phyloP scores from a whole-genome alignment of 2,888 invertebrate genomes.

The Scaptomyza parva region DNA sequence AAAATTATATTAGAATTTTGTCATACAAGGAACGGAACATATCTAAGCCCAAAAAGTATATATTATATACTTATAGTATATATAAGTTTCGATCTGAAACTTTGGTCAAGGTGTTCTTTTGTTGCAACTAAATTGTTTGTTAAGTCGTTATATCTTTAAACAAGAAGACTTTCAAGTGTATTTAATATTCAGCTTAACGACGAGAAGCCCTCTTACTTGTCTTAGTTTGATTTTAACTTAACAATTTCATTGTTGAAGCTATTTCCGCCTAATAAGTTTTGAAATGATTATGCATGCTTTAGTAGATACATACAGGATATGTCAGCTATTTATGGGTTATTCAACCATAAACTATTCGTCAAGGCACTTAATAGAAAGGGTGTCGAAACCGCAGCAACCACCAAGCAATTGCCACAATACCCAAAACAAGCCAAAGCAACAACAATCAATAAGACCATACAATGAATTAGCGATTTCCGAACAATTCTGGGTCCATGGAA shows the following conservation, averaged over 20 bases:
- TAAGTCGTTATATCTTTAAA: too few species aligned
- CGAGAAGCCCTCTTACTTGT: too few species aligned
- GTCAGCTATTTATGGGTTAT: constrained; percentile 51
- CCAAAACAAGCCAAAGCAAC: constrained; percentile 18
- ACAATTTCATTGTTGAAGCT: constrained; percentile 9
- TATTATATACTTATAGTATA: too few species aligned
- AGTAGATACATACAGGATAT: constrained; percentile 27
- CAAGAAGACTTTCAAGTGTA: too few species aligned
- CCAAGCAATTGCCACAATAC: constrained; percentile 23
- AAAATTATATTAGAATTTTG: too few species aligned
- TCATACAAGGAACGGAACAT: too few species aligned
- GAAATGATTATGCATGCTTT: constrained; percentile 46
- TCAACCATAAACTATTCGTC: constrained; percentile 59
- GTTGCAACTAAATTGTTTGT: too few species aligned
- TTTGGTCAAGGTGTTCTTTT: too few species aligned
- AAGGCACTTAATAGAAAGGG: constrained; percentile 35
- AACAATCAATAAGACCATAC: constrained; percentile 38
- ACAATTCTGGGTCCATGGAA: constrained; percentile 32
- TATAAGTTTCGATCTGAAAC: too few species aligned
- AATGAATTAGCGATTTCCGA: constrained; percentile 69
- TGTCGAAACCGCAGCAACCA: constrained; percentile 23
- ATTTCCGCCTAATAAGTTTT: constrained; percentile 62
- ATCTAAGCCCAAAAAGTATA: too few species aligned
- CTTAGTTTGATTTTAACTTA: constrained; percentile 8
- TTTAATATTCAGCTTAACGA: too few species aligned